Percentiles rank a stretch among this genome's conserved stretches.
These are phyloP conservation scores for Formica aserva DNA, from an alignment of 2,888 invertebrate species.

Conservation along the genomic window DNA sequence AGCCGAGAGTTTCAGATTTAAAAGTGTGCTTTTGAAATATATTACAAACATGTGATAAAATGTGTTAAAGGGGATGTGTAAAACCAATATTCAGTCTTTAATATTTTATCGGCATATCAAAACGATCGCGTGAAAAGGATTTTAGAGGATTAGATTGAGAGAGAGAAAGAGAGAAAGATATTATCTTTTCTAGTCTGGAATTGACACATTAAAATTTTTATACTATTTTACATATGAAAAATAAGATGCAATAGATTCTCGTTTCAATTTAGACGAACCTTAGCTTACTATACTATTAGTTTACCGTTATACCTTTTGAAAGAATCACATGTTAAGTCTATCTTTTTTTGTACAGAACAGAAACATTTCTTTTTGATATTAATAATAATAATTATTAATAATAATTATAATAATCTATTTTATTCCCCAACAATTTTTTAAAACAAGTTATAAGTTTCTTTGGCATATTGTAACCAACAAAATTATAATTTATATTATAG, in stretches of 20 bases:
- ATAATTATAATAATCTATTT: no score
- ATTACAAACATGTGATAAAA: constrained; percentile 32
- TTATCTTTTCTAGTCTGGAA: constrained; percentile 1
- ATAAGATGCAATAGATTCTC: background rate
- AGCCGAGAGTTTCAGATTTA: constrained; percentile 43
- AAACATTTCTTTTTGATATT: no score
- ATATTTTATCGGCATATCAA: background rate
- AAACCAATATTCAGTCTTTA: constrained; percentile 3
- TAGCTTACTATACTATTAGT: background rate
- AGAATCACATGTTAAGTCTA: no score
- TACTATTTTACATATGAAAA: constrained; percentile 1
- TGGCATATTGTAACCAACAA: background rate
- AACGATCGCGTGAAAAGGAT: background rate
- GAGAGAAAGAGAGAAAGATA: background rate
- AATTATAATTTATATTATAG: background rate
- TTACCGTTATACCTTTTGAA: background rate
- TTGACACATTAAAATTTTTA: background rate
- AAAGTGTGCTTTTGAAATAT: constrained; percentile 15
- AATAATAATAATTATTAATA: no score
- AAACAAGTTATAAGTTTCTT: background rate
- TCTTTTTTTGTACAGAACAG: no score
- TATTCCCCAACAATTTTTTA: no score
- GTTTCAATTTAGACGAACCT: background rate
- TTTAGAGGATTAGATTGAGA: background rate
- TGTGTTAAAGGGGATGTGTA: background rate